A percentile compares a stretch with the other conserved stretches of the same genome.
phyloP scores from a whole-genome alignment of 2,113 vertebrate genomes.

The Callithrix jacchus region DNA sequence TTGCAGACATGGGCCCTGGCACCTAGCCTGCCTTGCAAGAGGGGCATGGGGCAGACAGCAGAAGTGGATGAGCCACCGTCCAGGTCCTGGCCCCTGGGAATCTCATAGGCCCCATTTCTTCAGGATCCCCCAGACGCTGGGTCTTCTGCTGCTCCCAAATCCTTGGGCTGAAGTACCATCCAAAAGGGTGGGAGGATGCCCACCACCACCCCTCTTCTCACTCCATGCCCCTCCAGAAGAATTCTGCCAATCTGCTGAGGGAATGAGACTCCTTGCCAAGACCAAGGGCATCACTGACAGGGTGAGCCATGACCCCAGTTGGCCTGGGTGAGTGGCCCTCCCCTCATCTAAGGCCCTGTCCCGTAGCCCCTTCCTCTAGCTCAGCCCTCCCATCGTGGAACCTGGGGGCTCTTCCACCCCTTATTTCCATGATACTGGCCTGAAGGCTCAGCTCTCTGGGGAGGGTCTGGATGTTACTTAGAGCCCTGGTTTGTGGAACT shows the following conservation, averaged over 20 bases:
- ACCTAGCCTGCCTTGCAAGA: fast-evolving
- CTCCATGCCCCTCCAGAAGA: not conserved
- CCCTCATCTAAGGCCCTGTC: not conserved
- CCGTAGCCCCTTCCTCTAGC: not conserved
- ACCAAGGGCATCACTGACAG: not conserved
- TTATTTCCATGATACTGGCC: not conserved
- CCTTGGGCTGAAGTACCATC: not conserved
- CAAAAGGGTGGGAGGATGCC: not conserved
- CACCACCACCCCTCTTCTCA: not conserved
- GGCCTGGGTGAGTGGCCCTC: not conserved
- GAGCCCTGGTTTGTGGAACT: not conserved
- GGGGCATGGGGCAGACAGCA: too few relatives aligned
- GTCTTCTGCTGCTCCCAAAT: not conserved
- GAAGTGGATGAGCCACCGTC: not conserved
- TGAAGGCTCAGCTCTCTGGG: not conserved
- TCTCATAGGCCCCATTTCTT: not conserved
- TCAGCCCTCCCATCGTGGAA: not conserved
- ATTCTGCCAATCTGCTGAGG: not conserved
- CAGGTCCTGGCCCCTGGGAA: not conserved
- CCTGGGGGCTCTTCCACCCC: not conserved
- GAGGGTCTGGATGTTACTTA: not conserved
- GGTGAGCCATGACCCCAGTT: not conserved
- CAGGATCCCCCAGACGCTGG: not conserved
- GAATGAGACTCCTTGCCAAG: not conserved
- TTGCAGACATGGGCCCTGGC: not conserved